Evolutionary conservation across 2,797 vertebrate species (phyloP).

Genomic region (Cyprinodon diabolis): DNA sequence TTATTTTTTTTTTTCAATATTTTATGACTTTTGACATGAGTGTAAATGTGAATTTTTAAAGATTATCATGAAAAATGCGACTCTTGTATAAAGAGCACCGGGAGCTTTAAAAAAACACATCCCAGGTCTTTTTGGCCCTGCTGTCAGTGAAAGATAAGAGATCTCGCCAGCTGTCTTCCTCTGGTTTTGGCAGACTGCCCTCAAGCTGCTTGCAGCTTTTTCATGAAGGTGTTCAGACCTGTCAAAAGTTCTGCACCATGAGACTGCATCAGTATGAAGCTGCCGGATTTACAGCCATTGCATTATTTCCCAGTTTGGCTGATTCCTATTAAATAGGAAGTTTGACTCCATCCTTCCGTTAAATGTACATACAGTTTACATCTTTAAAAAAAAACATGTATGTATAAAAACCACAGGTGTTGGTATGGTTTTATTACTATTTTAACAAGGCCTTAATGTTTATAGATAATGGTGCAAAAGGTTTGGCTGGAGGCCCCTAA

Average conservation of each 20-base stretch:
- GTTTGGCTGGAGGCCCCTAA: neutral
- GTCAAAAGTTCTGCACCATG: constrained; percentile 36
- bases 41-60: neutral
- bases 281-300: constrained; percentile 3
- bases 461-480: neutral
- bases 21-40: neutral
- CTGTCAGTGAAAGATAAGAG: constrained; percentile 45
- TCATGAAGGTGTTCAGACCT: constrained; percentile 62
- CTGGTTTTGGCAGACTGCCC: constrained; percentile 54
- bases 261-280: constrained; percentile 14
- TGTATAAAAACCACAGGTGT: neutral
- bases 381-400: neutral
- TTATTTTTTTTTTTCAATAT: too few relatives aligned
- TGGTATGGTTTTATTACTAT: neutral
- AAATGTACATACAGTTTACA: neutral
- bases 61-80: constrained; percentile 7
- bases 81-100: constrained; percentile 11
- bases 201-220: constrained; percentile 58
- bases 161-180: constrained; percentile 61
- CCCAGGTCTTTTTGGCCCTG: constrained; percentile 48
- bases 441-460: neutral
- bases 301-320: neutral
- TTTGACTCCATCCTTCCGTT: neutral
- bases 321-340: neutral
- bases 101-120: constrained; percentile 29